These are phyloP conservation scores for Actinia tenebrosa DNA, from an alignment of 64 coral and sea anemone species.

Conservation along the genomic window DNA sequence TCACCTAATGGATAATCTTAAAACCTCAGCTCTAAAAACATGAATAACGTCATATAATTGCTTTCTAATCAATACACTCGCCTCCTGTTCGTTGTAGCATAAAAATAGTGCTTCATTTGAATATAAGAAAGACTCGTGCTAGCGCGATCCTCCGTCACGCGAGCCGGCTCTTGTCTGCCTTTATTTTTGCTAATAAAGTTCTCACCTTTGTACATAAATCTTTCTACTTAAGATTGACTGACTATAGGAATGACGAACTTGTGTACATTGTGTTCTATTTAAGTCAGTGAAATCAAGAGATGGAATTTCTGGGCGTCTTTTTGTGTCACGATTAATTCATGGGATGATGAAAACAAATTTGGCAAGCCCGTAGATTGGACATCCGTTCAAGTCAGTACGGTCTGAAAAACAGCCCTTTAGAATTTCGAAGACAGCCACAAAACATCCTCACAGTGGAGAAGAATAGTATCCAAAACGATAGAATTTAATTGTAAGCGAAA, in stretches of 20 bases:
- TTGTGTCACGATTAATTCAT: not conserved
- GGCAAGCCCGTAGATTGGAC: not conserved
- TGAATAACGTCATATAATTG: slow-evolving; percentile 66
- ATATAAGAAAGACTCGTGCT: slow-evolving; percentile 44
- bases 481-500: not conserved
- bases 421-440: not conserved
- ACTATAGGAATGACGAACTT: slow-evolving; percentile 3
- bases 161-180: slow-evolving; percentile 2
- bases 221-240: not conserved
- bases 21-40: slow-evolving; percentile 58
- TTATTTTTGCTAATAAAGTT: not conserved
- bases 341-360: not conserved
- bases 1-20: slow-evolving; percentile 22
- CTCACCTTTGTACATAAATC: slow-evolving; percentile 28
- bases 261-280: not conserved
- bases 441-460: not conserved
- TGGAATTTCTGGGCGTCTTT: not conserved
- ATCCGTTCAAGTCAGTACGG: not conserved
- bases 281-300: not conserved
- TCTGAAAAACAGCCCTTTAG: not conserved
- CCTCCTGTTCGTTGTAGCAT: slow-evolving; percentile 77
- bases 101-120: slow-evolving; percentile 75
- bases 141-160: slow-evolving; percentile 40
- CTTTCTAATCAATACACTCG: slow-evolving; percentile 58
- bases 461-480: not conserved